Evolutionary conservation across 2,113 vertebrate species (phyloP), one percentile per base, ranked within the genome.

Genomic region (Archilochus colubris): DNA sequence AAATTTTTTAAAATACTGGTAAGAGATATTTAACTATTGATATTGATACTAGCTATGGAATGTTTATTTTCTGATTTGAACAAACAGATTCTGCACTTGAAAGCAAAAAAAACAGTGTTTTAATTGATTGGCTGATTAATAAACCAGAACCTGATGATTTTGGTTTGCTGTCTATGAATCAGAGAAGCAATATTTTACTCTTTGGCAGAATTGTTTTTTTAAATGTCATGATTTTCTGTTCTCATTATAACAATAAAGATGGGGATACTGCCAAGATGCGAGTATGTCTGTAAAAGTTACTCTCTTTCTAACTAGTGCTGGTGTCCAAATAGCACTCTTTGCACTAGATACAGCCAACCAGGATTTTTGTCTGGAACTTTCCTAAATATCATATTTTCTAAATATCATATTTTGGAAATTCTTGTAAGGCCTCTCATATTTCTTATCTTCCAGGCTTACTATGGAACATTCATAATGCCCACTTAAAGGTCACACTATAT

Each of bases 1-100:
- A 54, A 15, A 14, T 43, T 46, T 48, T 33, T 0, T 2, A 3
- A 46, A 67, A 51, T 7, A 7, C 4, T 27, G 5, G 17, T 72
- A 51, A 40, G 27, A 73, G 44, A n/a, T 46, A 28, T 16, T 75
- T 63, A 81, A 58, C 5, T 50, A 12, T 27, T 63, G 59, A 5
- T 92, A 51, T 23, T 82, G 8, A 21, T 67, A 8, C 16, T 59
- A 18, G 23, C 33, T 50, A 24, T 53, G 31, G 79, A 82, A 18
- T 85, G 43, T 0, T 54, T 74, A 3, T 84, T 87, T 58, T 50
- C 27, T 66, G 27, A 31, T 82, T 91, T 61, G 48, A 87, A 22
- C 40, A 63, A 38, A 43, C 21, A 76, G 46, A 17, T 72, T 19
- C n/a, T 87, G 6, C n/a, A 31, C 12, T 61, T 36, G 36, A 64